Evolutionary conservation across 2,113 vertebrate species (phyloP), one percentile per base, ranked within the genome.

Genomic region (Aptenodytes forsteri): DNA sequence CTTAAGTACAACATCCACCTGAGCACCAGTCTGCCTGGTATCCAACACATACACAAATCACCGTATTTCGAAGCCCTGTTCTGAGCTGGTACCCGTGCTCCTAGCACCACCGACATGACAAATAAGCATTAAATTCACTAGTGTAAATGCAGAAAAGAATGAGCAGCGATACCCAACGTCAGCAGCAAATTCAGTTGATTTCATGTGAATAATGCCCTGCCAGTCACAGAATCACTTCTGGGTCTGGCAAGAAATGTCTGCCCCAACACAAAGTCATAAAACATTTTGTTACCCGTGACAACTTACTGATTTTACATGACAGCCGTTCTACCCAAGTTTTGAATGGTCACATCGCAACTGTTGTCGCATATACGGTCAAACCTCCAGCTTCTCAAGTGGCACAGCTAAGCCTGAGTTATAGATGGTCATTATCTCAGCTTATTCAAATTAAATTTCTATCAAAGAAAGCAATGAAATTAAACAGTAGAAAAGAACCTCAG

Each of bases 171-270:
- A 8, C 20, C 7, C 81, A 12, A 1, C 8, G 1, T 6, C 1
- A 38, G 56, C 65, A 10, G 18, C 59, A 75, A 15, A 61, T 20
- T 5, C 61, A 29, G 46, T 12, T 27, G 54, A 42, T 40, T 50
- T 9, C 26, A 4, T 0, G 26, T 0, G 9, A 89, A 9, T 0
- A 10, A 38, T 0, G 4, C 65, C 58, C 67, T 42, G 59, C 25
- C 23, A 20, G 52, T 0, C n/a, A 5, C 34, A 4, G 71, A 40
- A 26, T 2, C 27, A 0, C 32, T 23, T 11, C 44, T 1, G 29
- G 89, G 87, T 0, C 0, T 0, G 32, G 27, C 76, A 69, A 58
- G 83, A 44, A 65, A 13, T 0, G 2, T 4, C 54, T 30, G 67
- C 15, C 69, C 59, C 50, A 22, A 7, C 19, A 16, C 34, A 26